These are phyloP conservation scores for Felis catus DNA, from an alignment of 2,113 vertebrate genomes.

Conservation along the genomic window DNA sequence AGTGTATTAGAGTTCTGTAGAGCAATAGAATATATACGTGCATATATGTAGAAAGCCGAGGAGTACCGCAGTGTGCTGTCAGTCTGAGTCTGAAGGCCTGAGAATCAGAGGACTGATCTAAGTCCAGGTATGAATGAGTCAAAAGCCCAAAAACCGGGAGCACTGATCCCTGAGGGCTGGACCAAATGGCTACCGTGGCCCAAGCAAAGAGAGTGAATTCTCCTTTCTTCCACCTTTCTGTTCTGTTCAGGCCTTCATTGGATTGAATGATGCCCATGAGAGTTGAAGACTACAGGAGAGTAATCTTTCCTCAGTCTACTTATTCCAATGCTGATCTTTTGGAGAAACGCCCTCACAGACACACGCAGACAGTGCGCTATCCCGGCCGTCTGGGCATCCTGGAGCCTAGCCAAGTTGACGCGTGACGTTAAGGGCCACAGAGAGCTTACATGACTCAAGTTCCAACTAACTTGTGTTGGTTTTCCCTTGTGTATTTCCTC, in stretches of 20 bases:
- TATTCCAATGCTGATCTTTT: not conserved
- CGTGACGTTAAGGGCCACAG: not conserved
- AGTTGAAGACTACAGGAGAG: not conserved
- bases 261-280: not conserved
- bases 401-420: not conserved
- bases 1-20: not conserved
- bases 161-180: not conserved
- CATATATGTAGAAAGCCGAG: not conserved
- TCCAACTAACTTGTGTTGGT: not conserved
- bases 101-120: not conserved
- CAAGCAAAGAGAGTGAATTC: not conserved
- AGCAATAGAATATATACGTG: not conserved
- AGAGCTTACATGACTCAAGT: not conserved
- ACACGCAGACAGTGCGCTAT: not conserved
- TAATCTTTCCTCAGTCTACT: not conserved
- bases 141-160: not conserved
- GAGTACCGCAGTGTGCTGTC: not conserved
- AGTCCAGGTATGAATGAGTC: not conserved
- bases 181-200: not conserved
- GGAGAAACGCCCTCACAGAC: not conserved
- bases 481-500: not conserved
- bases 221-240: not conserved
- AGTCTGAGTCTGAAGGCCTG: not conserved
- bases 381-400: not conserved
- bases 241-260: not conserved